Conservation (phyloP, 2,888 invertebrate species). For the Idaea dimidiata region DNA sequence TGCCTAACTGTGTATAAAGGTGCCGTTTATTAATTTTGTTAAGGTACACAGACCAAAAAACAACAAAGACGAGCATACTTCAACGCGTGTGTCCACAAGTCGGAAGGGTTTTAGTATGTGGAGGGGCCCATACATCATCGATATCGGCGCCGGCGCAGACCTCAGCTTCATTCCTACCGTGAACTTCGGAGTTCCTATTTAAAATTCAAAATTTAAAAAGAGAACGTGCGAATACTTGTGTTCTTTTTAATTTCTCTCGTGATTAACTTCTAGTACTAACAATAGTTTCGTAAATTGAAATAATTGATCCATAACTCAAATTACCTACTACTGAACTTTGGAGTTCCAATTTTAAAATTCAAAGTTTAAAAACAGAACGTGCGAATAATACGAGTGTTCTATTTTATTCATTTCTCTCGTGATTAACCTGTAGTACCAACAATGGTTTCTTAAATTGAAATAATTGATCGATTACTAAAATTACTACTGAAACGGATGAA, state of each 20-base stretch:
- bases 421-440: conserved; percentile 37
- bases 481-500: conserved; percentile 76
- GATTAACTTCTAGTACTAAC: conserved; percentile 36
- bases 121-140: conserved; percentile 71
- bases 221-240: conserved; percentile 15
- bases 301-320: conserved; percentile 61
- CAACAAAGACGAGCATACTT: conserved; percentile 54
- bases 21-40: conserved; percentile 5
- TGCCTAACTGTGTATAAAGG: conserved; percentile 6
- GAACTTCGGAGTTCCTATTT: conserved; percentile 36
- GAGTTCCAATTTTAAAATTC: conserved; percentile 42
- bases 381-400: conserved; percentile 14
- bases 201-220: conserved; percentile 41
- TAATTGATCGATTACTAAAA: conserved; percentile 61
- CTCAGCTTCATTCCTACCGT: conserved; percentile 53
- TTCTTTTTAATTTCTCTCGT: conserved; percentile 19
- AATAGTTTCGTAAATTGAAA: conserved; percentile 60
- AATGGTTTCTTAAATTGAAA: conserved; percentile 60
- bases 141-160: conserved; percentile 66
- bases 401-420: conserved; percentile 23
- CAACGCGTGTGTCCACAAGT: conserved; percentile 45
- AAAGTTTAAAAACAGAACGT: conserved; percentile 27
- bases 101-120: conserved; percentile 63
- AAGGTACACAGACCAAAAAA: conserved; percentile 13
- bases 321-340: conserved; percentile 55